Percentiles rank a stretch among this genome's conserved stretches.
These are phyloP conservation scores for Xanthorhoe designata DNA, from an alignment of 2,888 invertebrate species.

Conservation along the genomic window DNA sequence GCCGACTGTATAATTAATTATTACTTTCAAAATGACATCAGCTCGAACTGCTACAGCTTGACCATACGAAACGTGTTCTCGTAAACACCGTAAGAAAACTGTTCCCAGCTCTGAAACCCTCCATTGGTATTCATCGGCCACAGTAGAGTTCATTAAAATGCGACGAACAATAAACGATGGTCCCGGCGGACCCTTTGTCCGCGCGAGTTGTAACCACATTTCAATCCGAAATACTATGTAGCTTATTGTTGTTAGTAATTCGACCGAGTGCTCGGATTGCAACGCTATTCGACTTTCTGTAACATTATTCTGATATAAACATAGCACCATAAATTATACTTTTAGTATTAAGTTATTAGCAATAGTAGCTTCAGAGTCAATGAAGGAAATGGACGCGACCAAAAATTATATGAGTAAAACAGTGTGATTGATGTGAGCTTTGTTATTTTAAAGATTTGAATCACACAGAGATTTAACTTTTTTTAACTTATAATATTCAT, in stretches of 20 bases:
- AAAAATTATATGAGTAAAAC: too few relatives aligned
- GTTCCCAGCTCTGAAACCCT: constrained; percentile 43
- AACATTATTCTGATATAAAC: neutral
- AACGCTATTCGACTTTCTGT: neutral
- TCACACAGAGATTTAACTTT: too few relatives aligned
- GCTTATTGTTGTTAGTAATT: constrained; percentile 59
- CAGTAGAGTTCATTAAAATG: constrained; percentile 79
- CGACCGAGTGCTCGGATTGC: constrained; percentile 22
- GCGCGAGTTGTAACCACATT: constrained; percentile 72
- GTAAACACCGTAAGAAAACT: constrained; percentile 11
- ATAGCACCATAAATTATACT: neutral
- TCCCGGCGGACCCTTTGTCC: constrained; percentile 71
- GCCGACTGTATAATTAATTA: too few relatives aligned
- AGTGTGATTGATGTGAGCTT: too few relatives aligned
- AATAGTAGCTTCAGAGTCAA: too few relatives aligned
- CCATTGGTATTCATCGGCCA: constrained; percentile 76
- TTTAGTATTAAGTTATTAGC: too few relatives aligned
- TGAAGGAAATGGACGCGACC: too few relatives aligned
- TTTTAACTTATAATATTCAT: too few relatives aligned
- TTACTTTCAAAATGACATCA: too few relatives aligned
- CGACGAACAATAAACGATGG: constrained; percentile 74
- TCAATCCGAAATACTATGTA: constrained; percentile 71
- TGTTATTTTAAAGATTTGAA: too few relatives aligned
- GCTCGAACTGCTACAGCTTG: neutral
- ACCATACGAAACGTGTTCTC: neutral